A percentile compares a stretch with the other conserved stretches of the same genome.
phyloP scores from a whole-genome alignment of 2,888 invertebrate genomes.

The Drosophila dives region DNA sequence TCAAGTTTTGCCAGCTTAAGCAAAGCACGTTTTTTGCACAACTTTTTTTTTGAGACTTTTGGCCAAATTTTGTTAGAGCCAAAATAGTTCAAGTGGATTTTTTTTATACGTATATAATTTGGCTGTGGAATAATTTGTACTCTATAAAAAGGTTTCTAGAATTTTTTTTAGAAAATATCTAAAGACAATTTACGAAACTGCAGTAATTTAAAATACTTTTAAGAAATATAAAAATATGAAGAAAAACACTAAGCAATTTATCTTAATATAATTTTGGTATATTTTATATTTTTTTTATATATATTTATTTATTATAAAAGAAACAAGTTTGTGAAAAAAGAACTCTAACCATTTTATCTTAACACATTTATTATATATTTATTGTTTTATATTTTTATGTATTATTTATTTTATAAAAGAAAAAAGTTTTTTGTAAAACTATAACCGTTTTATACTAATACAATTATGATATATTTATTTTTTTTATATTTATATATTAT shows the following conservation, averaged over 20 bases:
- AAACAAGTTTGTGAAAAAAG: no score
- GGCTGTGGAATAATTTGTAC: not conserved
- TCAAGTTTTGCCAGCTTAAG: not conserved
- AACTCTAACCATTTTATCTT: no score
- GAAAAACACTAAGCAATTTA: not conserved
- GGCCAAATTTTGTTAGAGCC: not conserved
- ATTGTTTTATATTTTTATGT: not conserved
- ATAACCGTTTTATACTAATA: not conserved
- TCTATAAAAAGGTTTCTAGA: no score
- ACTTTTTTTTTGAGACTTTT: not conserved
- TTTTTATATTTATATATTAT: not conserved
- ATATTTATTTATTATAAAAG: no score
- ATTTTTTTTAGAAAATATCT: no score
- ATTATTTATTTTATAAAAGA: no score
- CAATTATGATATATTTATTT: not conserved
- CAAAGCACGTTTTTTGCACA: not conserved
- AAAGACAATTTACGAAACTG: not conserved
- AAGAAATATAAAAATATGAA: no score
- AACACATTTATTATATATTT: no score
- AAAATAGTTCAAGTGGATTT: not conserved
- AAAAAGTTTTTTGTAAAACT: no score
- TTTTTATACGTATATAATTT: not conserved
- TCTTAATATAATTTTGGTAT: not conserved
- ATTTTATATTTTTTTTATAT: not conserved
- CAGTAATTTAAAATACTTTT: no score